Conservation (phyloP, 2,888 invertebrate genomes). For the Apomyelois bistriatella region DNA sequence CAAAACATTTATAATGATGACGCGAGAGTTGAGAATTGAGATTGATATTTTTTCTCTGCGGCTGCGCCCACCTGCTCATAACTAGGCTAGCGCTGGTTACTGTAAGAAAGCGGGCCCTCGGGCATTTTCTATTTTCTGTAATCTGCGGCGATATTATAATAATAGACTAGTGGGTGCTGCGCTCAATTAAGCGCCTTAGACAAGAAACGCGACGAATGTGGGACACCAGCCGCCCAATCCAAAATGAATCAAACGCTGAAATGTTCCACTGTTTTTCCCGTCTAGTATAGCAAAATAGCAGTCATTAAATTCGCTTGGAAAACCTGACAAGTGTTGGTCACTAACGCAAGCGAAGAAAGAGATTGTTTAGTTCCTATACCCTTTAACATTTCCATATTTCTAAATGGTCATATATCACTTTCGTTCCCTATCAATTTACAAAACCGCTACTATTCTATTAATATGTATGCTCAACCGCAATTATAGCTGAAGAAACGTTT, state of each 20-base stretch:
- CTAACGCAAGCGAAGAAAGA: no score
- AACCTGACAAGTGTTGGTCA: no score
- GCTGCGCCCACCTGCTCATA: conserved; percentile 48
- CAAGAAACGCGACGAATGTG: conserved; percentile 45
- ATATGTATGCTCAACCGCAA: conserved; percentile 19
- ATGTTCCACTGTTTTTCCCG: neutral
- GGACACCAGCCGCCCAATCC: conserved; percentile 44
- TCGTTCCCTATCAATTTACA: conserved; percentile 13
- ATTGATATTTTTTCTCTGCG: conserved; percentile 39
- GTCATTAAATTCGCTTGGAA: neutral
- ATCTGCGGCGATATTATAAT: conserved; percentile 67
- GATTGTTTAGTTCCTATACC: no score
- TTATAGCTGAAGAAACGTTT: conserved; percentile 18
- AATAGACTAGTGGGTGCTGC: conserved; percentile 54
- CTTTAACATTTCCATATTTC: neutral
- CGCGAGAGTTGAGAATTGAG: conserved; percentile 23
- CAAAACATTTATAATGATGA: conserved; percentile 20
- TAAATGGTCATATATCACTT: conserved; percentile 18
- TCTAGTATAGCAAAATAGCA: conserved; percentile 4
- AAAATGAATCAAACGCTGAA: conserved; percentile 31
- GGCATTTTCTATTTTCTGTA: conserved; percentile 73
- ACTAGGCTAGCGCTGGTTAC: conserved; percentile 43
- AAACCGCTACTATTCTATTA: conserved; percentile 15
- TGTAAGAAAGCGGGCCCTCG: conserved; percentile 68
- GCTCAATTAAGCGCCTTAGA: conserved; percentile 58